These are phyloP conservation scores for Lamellibrachia satsuma DNA, from an alignment of 2,888 invertebrate species.

Conservation along the genomic window DNA sequence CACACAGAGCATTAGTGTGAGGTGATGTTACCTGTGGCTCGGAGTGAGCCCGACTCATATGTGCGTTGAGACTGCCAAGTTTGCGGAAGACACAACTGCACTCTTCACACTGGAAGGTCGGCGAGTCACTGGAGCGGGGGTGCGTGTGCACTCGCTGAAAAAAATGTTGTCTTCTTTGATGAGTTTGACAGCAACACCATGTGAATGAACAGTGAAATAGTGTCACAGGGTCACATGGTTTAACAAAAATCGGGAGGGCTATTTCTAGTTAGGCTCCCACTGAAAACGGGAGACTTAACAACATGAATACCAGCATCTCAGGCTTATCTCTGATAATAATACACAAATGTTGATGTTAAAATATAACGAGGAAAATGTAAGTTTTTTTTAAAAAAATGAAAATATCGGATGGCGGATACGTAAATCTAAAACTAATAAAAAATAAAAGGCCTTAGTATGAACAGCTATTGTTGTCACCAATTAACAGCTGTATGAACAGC, in stretches of 20 bases:
- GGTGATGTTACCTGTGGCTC: background rate
- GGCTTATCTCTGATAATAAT: background rate
- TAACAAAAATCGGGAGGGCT: background rate
- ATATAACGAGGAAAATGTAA: no score
- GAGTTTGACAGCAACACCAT: no score
- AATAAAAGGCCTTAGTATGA: no score
- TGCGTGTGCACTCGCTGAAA: constrained; percentile 62
- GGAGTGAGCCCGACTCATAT: constrained; percentile 73
- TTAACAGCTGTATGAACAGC: no score
- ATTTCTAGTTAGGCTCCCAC: no score
- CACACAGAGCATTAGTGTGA: background rate
- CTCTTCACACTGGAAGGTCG: constrained; percentile 72
- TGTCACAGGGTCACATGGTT: background rate
- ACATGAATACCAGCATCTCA: background rate
- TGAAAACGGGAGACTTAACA: background rate
- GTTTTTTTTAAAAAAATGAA: no score
- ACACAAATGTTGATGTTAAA: background rate
- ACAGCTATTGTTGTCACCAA: no score
- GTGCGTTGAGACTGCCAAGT: constrained; percentile 75
- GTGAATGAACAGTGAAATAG: no score
- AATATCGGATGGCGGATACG: no score
- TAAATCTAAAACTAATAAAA: no score
- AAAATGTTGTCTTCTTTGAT: background rate
- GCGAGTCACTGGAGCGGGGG: constrained; percentile 46
- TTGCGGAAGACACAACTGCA: constrained; percentile 77